Evolutionary conservation across 2,888 invertebrate species (phyloP).

Genomic region (Pemphredon lugubris): DNA sequence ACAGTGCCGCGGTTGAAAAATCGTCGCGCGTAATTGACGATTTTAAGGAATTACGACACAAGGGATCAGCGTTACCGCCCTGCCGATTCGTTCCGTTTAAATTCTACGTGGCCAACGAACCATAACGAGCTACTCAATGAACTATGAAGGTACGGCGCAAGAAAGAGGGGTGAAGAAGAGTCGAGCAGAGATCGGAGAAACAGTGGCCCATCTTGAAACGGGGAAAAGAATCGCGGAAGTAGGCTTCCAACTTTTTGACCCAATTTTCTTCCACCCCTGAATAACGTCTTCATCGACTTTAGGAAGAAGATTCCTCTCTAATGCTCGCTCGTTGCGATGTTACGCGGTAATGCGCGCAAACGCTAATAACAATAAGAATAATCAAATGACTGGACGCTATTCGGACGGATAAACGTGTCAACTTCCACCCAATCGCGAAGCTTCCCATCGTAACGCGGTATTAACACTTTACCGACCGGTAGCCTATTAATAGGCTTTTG

Average conservation of each 20-base stretch:
- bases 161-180: too few species aligned
- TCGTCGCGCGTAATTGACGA: background rate
- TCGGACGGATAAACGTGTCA: too few species aligned
- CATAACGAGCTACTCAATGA: conserved; percentile 9
- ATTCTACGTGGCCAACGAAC: conserved; percentile 24
- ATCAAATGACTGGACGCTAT: too few species aligned
- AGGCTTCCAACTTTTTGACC: conserved; percentile 54
- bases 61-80: conserved; percentile 2
- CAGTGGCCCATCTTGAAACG: conserved; percentile 13
- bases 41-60: conserved; percentile 3
- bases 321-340: background rate
- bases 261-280: conserved; percentile 43
- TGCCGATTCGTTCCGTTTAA: background rate
- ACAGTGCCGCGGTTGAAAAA: too few species aligned
- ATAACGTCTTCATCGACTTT: background rate
- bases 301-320: background rate
- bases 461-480: too few species aligned
- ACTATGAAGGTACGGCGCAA: conserved; percentile 10
- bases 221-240: conserved; percentile 31
- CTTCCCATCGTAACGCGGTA: too few species aligned
- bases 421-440: too few species aligned
- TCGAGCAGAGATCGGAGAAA: conserved; percentile 12
- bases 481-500: too few species aligned
- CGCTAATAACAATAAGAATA: too few species aligned
- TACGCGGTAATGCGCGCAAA: too few species aligned